Percentiles rank a stretch among this genome's conserved stretches.
phyloP scores from a whole-genome alignment of 2,797 vertebrate species.

The Vireo griseus region DNA sequence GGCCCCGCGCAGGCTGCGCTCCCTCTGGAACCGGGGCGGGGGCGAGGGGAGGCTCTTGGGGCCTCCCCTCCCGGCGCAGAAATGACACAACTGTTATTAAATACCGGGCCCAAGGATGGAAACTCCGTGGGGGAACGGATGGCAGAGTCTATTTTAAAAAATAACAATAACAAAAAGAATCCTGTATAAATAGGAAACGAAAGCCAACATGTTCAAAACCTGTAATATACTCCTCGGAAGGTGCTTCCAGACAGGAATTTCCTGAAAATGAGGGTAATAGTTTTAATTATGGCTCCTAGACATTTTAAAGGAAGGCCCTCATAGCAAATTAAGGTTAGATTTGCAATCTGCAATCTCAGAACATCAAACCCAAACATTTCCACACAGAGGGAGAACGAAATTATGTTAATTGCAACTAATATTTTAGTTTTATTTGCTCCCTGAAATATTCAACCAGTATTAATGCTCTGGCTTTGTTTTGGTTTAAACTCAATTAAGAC shows the following conservation, averaged over 20 bases:
- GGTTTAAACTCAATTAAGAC: conserved; percentile 36
- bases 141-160: not conserved
- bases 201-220: conserved; percentile 36
- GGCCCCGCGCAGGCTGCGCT: not conserved
- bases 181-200: conserved; percentile 40
- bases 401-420: conserved; percentile 8
- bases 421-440: conserved; percentile 47
- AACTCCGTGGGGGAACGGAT: not conserved
- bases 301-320: conserved; percentile 62
- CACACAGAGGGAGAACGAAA: conserved; percentile 15
- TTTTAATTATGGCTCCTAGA: conserved; percentile 66
- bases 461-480: conserved; percentile 36
- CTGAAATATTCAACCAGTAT: conserved; percentile 12
- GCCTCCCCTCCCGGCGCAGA: not conserved
- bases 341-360: conserved; percentile 40
- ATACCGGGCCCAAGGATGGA: not conserved
- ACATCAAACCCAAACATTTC: conserved; percentile 39
- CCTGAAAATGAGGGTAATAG: conserved; percentile 65
- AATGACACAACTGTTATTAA: not conserved
- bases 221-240: conserved; percentile 61
- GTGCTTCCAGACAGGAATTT: conserved; percentile 72
- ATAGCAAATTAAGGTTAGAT: conserved; percentile 48
- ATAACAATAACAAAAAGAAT: conserved; percentile 16
- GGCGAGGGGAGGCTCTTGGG: not conserved
- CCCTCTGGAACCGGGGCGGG: not conserved